Percentiles rank a stretch among this genome's conserved stretches.
Evolutionary conservation across 2,888 invertebrate species (phyloP).

Genomic region (Yponomeuta plumbellus): DNA sequence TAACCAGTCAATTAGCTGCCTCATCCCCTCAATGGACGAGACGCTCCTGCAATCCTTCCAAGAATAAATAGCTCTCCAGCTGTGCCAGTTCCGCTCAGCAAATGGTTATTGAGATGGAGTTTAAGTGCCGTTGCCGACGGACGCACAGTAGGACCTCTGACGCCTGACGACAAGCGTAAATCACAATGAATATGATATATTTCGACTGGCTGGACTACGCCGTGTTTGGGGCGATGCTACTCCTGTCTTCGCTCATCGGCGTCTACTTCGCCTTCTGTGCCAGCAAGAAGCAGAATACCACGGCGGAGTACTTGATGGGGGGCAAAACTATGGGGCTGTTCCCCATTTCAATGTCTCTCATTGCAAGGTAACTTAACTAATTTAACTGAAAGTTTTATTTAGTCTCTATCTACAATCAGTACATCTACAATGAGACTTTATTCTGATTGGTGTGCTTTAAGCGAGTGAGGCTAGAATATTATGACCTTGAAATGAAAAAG

Average conservation of each 20-base stretch:
- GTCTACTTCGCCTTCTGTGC: constrained; percentile 84
- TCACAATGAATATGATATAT: constrained; percentile 54
- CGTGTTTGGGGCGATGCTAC: constrained; percentile 80
- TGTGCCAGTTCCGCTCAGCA: constrained; percentile 47
- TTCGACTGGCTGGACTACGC: constrained; percentile 80
- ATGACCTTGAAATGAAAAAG: too few relatives aligned
- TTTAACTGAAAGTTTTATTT: too few relatives aligned
- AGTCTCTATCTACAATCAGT: too few relatives aligned
- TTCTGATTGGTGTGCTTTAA: too few relatives aligned
- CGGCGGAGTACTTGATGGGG: constrained; percentile 83
- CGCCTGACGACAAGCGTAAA: constrained; percentile 6
- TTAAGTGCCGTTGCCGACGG: constrained; percentile 45
- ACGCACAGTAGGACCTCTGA: constrained; percentile 35
- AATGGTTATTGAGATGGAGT: constrained; percentile 55
- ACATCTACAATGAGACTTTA: too few relatives aligned
- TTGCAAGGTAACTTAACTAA: constrained; percentile 78
- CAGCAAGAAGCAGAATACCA: constrained; percentile 80
- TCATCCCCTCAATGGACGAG: constrained; percentile 48
- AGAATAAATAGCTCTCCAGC: constrained; percentile 58
- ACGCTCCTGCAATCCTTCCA: constrained; percentile 51
- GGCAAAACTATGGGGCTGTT: constrained; percentile 87
- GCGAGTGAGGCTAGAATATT: too few relatives aligned
- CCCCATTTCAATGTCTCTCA: constrained; percentile 85
- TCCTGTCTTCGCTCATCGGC: constrained; percentile 80
- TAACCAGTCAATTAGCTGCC: constrained; percentile 54